Percentiles rank a stretch among this genome's conserved stretches.
phyloP scores from a whole-genome alignment of 2,113 vertebrate genomes.

The Cichladusa arquata region DNA sequence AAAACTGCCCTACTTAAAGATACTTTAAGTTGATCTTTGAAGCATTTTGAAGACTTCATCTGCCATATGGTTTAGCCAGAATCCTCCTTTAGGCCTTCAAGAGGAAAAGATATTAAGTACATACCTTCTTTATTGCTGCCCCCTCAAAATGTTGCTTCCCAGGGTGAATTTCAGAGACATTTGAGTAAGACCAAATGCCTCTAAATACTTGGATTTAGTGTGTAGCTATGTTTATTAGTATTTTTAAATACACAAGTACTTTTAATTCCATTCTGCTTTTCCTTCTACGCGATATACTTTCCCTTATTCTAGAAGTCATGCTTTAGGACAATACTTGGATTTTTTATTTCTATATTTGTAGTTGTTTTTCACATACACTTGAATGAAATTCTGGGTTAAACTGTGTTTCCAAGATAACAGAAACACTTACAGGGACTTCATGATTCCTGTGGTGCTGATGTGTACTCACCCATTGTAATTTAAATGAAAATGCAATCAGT shows the following conservation, averaged over 20 bases:
- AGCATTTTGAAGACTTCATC: not conserved
- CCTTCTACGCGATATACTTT: not conserved
- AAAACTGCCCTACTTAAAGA: not conserved
- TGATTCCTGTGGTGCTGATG: not conserved
- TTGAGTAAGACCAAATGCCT: not conserved
- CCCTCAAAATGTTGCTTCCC: not conserved
- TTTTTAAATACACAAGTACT: not conserved
- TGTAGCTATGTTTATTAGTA: rapidly evolving
- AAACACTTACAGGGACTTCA: not conserved
- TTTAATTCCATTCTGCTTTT: not conserved
- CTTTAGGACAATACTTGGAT: not conserved
- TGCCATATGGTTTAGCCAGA: not conserved
- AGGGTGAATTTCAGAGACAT: not conserved
- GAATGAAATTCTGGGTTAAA: not conserved
- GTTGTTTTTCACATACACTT: not conserved
- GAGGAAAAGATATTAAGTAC: not conserved
- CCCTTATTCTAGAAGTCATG: not conserved
- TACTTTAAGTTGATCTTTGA: not conserved
- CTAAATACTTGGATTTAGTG: not conserved
- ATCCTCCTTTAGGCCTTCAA: not conserved
- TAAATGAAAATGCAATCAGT: not conserved
- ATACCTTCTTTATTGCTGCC: not conserved
- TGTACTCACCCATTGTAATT: not conserved
- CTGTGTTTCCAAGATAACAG: not conserved
- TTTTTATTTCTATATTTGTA: not conserved